phyloP scores from a whole-genome alignment of 2,797 vertebrate species.

The Cercopithecus petaurista region DNA sequence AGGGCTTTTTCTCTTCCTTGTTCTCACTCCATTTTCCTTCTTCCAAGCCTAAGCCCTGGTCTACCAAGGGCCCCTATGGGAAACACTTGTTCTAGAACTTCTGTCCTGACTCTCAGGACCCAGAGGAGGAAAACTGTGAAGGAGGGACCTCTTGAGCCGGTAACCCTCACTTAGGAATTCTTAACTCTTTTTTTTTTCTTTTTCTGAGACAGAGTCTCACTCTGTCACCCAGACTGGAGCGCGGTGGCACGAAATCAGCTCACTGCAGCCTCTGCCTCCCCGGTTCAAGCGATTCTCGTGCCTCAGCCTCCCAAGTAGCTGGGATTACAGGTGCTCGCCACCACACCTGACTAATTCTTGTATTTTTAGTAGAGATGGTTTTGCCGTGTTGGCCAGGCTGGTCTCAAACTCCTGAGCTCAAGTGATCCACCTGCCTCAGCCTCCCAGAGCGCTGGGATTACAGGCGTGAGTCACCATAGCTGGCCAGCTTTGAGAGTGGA shows the following conservation, averaged over 20 bases:
- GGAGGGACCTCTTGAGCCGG: neutral
- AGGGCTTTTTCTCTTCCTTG: neutral
- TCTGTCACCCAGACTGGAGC: no score
- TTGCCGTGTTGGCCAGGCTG: no score
- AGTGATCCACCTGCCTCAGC: no score
- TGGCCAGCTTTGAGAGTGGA: neutral
- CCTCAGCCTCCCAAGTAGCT: no score
- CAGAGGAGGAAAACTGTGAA: neutral
- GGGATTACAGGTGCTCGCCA: no score
- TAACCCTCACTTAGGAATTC: neutral
- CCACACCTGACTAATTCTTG: no score
- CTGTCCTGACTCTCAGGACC: neutral
- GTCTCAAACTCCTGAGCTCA: no score
- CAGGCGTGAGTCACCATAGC: neutral
- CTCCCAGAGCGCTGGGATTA: no score
- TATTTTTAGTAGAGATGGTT: no score
- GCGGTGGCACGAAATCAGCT: accelerated
- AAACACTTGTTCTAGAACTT: neutral
- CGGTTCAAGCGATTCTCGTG: no score
- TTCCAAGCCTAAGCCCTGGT: neutral
- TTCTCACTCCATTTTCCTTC: neutral
- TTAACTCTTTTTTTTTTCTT: neutral
- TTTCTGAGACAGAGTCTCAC: no score
- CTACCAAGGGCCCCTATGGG: neutral
- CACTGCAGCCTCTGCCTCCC: no score